Evolutionary conservation across 2,797 vertebrate genomes (phyloP).

Genomic region (Rhinoraja longicauda): DNA sequence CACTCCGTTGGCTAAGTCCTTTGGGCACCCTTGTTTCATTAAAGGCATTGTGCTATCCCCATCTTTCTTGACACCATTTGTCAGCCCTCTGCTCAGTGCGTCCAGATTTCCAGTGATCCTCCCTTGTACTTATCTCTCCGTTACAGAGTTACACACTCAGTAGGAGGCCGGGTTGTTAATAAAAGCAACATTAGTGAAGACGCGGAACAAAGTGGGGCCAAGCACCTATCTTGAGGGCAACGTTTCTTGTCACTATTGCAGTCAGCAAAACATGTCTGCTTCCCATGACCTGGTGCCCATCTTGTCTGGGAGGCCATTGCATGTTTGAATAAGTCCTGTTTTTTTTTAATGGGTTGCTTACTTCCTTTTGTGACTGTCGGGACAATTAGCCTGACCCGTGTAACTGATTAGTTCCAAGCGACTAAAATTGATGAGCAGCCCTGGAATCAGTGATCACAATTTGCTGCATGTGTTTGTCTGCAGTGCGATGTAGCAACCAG

Average conservation of each 20-base stretch:
- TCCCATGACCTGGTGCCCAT: neutral
- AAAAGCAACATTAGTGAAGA: neutral
- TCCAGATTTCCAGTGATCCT: neutral
- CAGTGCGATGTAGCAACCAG: neutral
- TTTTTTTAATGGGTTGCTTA: neutral
- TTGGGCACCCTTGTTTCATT: too few species aligned
- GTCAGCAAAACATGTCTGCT: neutral
- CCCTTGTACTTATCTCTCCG: neutral
- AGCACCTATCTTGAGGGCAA: neutral
- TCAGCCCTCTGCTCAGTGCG: neutral
- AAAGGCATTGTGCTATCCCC: too few species aligned
- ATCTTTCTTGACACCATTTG: neutral
- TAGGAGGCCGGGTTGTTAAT: neutral
- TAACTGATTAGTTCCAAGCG: neutral
- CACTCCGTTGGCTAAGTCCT: too few species aligned
- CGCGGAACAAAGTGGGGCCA: neutral
- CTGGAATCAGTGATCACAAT: neutral
- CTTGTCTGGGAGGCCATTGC: neutral
- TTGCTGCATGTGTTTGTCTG: neutral
- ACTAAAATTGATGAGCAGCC: neutral
- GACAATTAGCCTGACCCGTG: neutral
- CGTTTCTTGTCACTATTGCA: neutral
- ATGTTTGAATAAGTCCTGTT: neutral
- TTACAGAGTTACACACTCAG: neutral
- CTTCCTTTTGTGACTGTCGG: neutral